Evolutionary conservation across 2,888 invertebrate genomes (phyloP), one percentile per base, ranked within the genome.

Genomic region (Cylindroiulus punctatus): DNA sequence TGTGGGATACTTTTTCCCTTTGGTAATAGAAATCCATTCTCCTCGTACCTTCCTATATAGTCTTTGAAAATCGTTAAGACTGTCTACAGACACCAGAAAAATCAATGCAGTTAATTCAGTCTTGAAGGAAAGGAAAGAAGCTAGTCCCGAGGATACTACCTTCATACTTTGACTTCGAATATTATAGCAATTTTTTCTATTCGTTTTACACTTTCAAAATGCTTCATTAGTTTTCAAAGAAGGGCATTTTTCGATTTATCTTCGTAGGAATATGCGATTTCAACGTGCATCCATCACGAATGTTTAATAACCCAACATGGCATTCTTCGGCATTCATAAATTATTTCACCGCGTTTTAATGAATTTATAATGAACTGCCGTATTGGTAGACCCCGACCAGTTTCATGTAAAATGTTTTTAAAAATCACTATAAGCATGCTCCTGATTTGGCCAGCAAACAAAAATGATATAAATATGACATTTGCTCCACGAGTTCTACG

Each of bases 71-170:
- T 76, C 76, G 76, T 76, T 76, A 76, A 76, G 76, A 14, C 76
- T 76, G 76, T 76, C 76, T 76, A 32, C 76, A 76, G 76, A 76
- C 76, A 76, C 76, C 76, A 76, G 30, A 14, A 76, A 76, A 76
- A 76, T 76, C 76, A 76, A 76, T 76, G 76, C 76, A 76, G 76
- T 76, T 76, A 76, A 76, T 76, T 76, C 76, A 76, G 76, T 30
- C 76, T 76, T 76, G 76, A 76, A 26, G 76, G 76, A 76, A 14
- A 14, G 76, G 30, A 76, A 76, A 32, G 76, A 52, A 76, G 76
- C 76, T 30, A 76, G 76, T 76, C 30, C 76, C 12, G 4, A 76
- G 26, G 26, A 76, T 76, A 76, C 10, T 76, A 76, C 76, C 17
- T 76, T 30, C 76, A 4, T 76, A 76, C 30, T 76, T 76, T 26